Base-by-base conservation (phyloP, 2,888 invertebrate genomes). In the Ectobius pallidus region DNA sequence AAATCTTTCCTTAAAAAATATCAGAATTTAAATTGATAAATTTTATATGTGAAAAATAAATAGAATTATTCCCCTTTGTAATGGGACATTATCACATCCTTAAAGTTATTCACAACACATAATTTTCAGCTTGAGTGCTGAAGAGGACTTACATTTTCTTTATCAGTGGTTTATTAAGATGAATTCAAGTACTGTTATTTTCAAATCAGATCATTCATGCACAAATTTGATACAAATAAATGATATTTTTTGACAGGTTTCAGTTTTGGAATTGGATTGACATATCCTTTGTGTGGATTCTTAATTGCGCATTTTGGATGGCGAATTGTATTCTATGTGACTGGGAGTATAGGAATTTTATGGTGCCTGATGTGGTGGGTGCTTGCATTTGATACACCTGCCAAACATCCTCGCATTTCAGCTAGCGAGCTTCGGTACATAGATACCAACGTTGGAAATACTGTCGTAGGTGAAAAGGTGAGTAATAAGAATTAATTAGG, bases 281-380 rank as follows among this genome's bases (percentile, higher is more conserved):
- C 91, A 39, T 91, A 91, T 81, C 90, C 90, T 16, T 81, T 91
- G 49, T 90, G 90, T 79, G 91, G 91, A 44, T 89, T 90, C 80
- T 85, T 91, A 77, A 91, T 91, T 77, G 88, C 88, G 42, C 85
- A 88, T 75, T 87, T 87, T 72, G 91, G 91, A 69, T 91, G 91
- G 91, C 84, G 87, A 14, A 85, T 86, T 25, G 89, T 90, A 11
- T 91, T 91, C 82, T 91, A 91, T 81, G 90, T 90, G 14, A 91
- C 90, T 6, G 91, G 91, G 3, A 85, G 86, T 30, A 85, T 90
- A 72, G 89, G 89, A 3, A 82, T 88, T 69, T 75, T 84, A 1
- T 91, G 91, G 91, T 91, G 91, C 79, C 71, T 90, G 58, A 82
- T 89, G 76, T 91, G 91, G 91, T 91, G 89, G 80, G 82, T 89